Conservation (phyloP, 2,113 vertebrate species). For the Crotalus helleri region DNA sequence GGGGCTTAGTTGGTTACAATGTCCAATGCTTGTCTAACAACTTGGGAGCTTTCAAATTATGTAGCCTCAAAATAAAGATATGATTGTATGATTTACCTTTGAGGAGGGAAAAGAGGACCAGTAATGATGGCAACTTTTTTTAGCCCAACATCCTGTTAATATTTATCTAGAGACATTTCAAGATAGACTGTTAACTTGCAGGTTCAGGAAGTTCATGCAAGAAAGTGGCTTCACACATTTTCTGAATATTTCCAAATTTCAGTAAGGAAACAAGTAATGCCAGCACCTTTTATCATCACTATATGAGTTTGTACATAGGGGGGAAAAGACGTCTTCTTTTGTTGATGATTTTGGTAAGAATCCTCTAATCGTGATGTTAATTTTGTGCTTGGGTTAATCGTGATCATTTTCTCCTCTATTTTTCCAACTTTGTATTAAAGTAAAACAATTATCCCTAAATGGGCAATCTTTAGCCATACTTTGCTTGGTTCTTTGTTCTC, state of each 20-base stretch:
- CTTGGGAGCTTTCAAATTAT: not conserved
- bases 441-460: not conserved
- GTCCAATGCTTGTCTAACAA: not conserved
- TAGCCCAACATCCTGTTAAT: not conserved
- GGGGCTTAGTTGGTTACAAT: not conserved
- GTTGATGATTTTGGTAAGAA: not conserved
- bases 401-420: not conserved
- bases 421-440: not conserved
- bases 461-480: not conserved
- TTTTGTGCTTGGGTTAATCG: too few species aligned
- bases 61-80: not conserved
- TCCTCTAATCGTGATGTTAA: not conserved
- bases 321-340: not conserved
- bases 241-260: not conserved
- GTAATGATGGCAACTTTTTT: not conserved
- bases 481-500: not conserved
- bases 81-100: not conserved
- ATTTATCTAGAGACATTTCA: not conserved
- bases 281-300: not conserved
- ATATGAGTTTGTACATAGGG: not conserved
- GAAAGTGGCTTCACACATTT: not conserved
- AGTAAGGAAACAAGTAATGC: not conserved
- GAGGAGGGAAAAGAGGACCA: not conserved
- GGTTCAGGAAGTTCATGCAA: not conserved
- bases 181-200: not conserved